Evolutionary conservation across 35 echinoderm and acorn worm genomes (phyloP).

Genomic region (Ophioderma brevispina): DNA sequence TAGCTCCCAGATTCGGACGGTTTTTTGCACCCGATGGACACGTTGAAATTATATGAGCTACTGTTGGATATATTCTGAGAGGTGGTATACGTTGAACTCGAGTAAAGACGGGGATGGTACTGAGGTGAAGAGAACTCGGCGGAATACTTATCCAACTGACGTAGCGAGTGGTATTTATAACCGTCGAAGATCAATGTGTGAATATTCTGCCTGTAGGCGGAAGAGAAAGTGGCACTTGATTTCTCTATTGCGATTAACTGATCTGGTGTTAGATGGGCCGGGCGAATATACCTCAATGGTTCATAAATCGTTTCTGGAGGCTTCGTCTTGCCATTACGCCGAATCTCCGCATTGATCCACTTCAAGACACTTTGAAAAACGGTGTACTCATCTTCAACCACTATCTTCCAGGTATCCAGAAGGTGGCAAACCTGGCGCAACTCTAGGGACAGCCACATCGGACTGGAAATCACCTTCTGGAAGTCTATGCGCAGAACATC

Average conservation of each 20-base stretch:
- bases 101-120: background rate
- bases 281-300: background rate
- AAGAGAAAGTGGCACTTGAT: background rate
- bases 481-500: background rate
- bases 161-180: background rate
- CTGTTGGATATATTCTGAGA: background rate
- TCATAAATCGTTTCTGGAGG: background rate
- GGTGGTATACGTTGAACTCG: background rate
- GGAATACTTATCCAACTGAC: background rate
- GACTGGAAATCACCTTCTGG: background rate
- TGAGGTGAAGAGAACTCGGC: background rate
- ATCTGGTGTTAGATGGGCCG: background rate
- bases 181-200: background rate
- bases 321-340: background rate
- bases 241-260: background rate
- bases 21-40: background rate
- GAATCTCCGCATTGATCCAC: background rate
- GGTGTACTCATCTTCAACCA: slow-evolving; percentile 5
- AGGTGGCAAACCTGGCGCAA: background rate
- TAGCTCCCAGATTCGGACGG: background rate
- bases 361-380: background rate
- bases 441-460: background rate
- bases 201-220: background rate
- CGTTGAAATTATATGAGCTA: background rate
- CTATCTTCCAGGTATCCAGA: background rate